Evolutionary conservation across 2,888 invertebrate genomes (phyloP).

Genomic region (Trichacis sp.): DNA sequence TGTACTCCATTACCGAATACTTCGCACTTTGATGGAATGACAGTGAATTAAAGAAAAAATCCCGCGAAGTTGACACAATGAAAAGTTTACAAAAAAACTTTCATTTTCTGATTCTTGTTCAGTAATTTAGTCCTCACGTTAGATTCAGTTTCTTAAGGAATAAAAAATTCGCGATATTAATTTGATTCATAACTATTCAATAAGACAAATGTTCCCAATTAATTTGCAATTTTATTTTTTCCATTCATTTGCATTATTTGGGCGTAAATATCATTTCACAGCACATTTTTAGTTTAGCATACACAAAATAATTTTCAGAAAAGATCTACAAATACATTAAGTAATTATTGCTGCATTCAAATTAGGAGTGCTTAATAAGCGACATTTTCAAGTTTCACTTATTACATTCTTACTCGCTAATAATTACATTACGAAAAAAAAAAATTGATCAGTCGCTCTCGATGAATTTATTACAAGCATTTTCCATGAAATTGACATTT

Average conservation of each 20-base stretch:
- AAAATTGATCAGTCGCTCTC: constrained; percentile 1
- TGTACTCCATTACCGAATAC: neutral
- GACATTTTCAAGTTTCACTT: too few relatives aligned
- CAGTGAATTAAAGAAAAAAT: constrained; percentile 25
- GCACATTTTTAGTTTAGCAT: neutral
- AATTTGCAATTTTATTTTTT: too few relatives aligned
- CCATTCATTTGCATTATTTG: neutral
- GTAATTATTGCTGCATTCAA: neutral
- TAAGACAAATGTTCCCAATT: too few relatives aligned
- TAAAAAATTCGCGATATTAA: too few relatives aligned
- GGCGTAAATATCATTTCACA: neutral
- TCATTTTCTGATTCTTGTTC: too few relatives aligned
- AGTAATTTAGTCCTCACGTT: too few relatives aligned
- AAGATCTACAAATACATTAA: neutral
- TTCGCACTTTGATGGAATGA: constrained; percentile 26
- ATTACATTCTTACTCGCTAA: neutral
- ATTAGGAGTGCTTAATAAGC: neutral
- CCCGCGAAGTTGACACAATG: too few relatives aligned
- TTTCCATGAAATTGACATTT: neutral
- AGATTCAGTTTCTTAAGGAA: too few relatives aligned
- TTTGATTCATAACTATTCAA: too few relatives aligned
- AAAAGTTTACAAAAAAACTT: too few relatives aligned
- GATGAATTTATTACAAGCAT: neutral
- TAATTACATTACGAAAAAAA: neutral
- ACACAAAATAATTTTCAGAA: neutral